Evolutionary conservation across 1,140 invertebrate species (phyloP).

Genomic region (Drosophila neocordata): DNA sequence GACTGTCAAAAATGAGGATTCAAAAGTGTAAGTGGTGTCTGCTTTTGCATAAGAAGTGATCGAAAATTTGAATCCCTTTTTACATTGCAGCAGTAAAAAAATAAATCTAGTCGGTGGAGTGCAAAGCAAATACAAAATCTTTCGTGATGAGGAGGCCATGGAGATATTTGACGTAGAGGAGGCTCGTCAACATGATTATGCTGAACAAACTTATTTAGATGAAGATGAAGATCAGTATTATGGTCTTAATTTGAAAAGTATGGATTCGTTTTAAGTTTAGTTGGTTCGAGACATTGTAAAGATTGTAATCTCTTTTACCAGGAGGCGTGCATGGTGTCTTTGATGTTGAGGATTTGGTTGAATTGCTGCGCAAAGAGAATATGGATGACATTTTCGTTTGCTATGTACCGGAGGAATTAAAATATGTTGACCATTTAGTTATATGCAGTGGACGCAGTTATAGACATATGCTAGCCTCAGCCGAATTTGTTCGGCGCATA

Average conservation of each 20-base stretch:
- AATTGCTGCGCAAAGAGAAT: constrained; percentile 90
- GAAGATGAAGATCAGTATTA: constrained; percentile 79
- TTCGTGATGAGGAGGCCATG: constrained; percentile 85
- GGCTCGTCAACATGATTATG: constrained; percentile 83
- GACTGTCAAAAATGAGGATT: not conserved
- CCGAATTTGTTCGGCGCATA: constrained; percentile 89
- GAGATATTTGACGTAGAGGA: constrained; percentile 88
- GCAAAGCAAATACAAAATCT: constrained; percentile 73
- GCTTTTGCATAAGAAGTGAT: too few species aligned
- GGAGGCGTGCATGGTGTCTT: constrained; percentile 91
- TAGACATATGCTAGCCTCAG: constrained; percentile 90
- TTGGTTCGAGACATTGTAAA: too few species aligned
- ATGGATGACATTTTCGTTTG: constrained; percentile 92
- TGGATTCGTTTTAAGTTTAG: constrained; percentile 55
- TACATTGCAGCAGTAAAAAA: not conserved
- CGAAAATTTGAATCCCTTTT: not conserved
- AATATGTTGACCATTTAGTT: constrained; percentile 93
- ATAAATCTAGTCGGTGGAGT: constrained; percentile 47
- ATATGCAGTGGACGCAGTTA: constrained; percentile 89
- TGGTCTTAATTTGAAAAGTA: constrained; percentile 84
- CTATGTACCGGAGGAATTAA: constrained; percentile 87
- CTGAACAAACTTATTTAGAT: constrained; percentile 32
- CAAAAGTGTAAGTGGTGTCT: not conserved
- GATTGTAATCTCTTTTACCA: constrained; percentile 76
- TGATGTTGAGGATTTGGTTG: constrained; percentile 93